phyloP scores from a whole-genome alignment of 2,888 invertebrate species.

The Celastrina argiolus region DNA sequence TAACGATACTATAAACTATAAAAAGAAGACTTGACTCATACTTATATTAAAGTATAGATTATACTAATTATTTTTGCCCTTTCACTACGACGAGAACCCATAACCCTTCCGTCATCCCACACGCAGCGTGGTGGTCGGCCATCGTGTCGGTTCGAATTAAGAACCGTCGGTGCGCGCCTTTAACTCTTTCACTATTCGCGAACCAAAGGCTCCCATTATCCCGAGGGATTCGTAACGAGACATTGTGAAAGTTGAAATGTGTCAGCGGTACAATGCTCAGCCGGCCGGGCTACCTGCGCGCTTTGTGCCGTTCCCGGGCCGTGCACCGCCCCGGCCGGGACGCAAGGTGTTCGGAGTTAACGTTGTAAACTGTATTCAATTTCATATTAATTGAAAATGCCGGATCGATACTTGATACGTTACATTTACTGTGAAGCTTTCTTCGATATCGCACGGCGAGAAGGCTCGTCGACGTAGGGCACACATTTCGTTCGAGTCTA shows the following conservation, averaged over 20 bases:
- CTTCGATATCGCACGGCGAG: neutral
- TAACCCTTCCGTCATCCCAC: neutral
- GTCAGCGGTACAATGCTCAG: slow-evolving; percentile 26
- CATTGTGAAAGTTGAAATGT: slow-evolving; percentile 12
- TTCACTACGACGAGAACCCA: neutral
- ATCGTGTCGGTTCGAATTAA: neutral
- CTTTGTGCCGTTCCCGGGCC: slow-evolving; percentile 40
- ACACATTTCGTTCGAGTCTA: neutral
- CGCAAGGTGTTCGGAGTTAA: slow-evolving; percentile 42
- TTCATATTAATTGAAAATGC: neutral
- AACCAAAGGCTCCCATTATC: neutral
- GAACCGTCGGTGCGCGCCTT: neutral
- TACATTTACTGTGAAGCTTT: neutral
- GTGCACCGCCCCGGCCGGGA: slow-evolving; percentile 31
- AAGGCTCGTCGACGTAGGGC: neutral
- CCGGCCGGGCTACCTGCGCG: slow-evolving; percentile 40
- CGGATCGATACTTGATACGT: slow-evolving; percentile 7
- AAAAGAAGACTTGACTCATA: too few species aligned
- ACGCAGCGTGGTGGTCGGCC: neutral
- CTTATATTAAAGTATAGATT: too few species aligned
- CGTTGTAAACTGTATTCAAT: slow-evolving; percentile 22
- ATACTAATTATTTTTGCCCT: too few species aligned
- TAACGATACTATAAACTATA: too few species aligned
- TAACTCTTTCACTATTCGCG: neutral
- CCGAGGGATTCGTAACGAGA: slow-evolving; percentile 5